phyloP scores from a whole-genome alignment of 53 echinoderm and acorn worm species.

The Mesocentrotus franciscanus region DNA sequence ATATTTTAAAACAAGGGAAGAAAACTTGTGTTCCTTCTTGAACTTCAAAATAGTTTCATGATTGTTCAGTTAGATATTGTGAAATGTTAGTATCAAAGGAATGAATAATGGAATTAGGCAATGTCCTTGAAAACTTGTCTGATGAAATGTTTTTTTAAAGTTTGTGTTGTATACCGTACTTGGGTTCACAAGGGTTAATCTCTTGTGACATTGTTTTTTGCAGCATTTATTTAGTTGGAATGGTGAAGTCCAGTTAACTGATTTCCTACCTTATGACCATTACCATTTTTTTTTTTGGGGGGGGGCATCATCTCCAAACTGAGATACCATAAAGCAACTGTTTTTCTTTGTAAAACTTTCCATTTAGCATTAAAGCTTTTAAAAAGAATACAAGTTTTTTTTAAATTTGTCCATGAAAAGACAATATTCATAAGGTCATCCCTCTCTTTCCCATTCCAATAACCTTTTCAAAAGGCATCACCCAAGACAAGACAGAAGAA shows the following conservation, averaged over 20 bases:
- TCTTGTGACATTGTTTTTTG: background rate
- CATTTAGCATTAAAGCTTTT: background rate
- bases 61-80: too few relatives aligned
- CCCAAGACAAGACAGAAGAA: background rate
- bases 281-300: background rate
- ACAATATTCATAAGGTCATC: background rate
- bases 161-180: too few relatives aligned
- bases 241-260: background rate
- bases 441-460: background rate
- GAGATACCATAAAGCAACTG: background rate
- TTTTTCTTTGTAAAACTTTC: background rate
- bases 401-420: background rate
- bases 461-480: background rate
- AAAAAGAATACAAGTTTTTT: background rate
- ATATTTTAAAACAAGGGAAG: background rate
- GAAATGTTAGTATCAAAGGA: too few relatives aligned
- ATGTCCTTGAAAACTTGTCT: too few relatives aligned
- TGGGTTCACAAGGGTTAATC: background rate
- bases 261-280: background rate
- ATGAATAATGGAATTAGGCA: too few relatives aligned
- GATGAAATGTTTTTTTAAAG: too few relatives aligned
- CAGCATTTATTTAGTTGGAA: background rate
- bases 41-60: too few relatives aligned
- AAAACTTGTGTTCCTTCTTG: too few relatives aligned
- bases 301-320: background rate